These are phyloP conservation scores for Pelecanoides urinatrix DNA, from an alignment of 2,113 vertebrate species.

Conservation along the genomic window DNA sequence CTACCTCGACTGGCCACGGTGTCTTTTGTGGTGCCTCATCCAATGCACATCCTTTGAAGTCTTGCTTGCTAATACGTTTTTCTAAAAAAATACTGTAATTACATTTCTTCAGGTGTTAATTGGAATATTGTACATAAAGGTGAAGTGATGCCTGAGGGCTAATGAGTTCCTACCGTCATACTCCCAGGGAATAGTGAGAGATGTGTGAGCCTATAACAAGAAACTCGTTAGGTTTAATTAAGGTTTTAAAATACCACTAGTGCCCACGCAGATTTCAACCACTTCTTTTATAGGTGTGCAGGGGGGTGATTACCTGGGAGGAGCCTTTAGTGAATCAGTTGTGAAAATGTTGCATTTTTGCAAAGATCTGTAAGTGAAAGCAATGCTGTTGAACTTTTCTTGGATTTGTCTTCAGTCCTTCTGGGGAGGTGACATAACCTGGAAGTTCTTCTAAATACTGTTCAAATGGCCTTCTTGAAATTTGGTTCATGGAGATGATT, in stretches of 20 bases:
- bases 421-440: not conserved
- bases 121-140: not conserved
- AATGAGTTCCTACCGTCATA: not conserved
- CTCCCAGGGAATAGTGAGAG: not conserved
- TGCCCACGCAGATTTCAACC: not conserved
- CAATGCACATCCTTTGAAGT: not conserved
- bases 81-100: not conserved
- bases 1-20: not conserved
- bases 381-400: not conserved
- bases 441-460: not conserved
- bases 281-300: not conserved
- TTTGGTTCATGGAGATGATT: not conserved
- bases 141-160: not conserved
- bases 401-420: not conserved
- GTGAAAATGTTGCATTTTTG: not conserved
- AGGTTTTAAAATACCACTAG: not conserved
- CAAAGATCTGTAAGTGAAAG: not conserved
- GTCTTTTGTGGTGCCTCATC: not conserved
- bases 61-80: not conserved
- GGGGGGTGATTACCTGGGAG: too few relatives aligned
- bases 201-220: not conserved
- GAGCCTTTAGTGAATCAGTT: too few relatives aligned
- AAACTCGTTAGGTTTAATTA: not conserved
- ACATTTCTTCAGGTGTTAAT: not conserved
- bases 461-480: not conserved